phyloP scores from a whole-genome alignment of 2,113 vertebrate species.

The Oncorhynchus mykiss region DNA sequence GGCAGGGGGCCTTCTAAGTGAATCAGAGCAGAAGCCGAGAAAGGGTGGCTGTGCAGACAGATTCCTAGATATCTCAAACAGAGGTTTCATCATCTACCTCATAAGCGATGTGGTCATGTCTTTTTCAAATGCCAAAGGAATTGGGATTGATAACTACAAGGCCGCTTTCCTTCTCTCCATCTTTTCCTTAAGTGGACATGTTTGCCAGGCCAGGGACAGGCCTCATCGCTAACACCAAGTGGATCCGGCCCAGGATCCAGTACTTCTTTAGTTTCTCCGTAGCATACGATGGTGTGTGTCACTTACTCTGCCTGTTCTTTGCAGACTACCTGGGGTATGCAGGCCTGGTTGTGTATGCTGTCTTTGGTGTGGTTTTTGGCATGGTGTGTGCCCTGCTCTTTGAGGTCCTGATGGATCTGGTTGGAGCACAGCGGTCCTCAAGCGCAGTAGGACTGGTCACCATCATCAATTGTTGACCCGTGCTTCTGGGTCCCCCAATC shows the following conservation, averaged over 20 bases:
- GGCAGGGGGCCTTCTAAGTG: too few species aligned
- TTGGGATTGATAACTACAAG: too few species aligned
- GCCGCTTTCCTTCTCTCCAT: constrained; percentile 16
- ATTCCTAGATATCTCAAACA: too few species aligned
- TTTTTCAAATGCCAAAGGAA: too few species aligned
- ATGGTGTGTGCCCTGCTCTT: constrained; percentile 81
- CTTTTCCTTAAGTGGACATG: constrained; percentile 76
- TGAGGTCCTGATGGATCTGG: constrained; percentile 80
- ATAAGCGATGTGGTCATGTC: too few species aligned
- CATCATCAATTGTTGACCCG: constrained; percentile 76
- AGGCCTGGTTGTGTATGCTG: constrained; percentile 65
- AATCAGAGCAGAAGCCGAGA: too few species aligned
- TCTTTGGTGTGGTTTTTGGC: constrained; percentile 75
- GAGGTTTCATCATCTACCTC: too few species aligned
- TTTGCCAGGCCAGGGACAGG: constrained; percentile 72
- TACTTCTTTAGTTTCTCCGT: constrained; percentile 81
- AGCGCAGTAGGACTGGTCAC: constrained; percentile 79
- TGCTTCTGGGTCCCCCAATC: constrained; percentile 79
- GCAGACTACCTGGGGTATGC: constrained; percentile 51
- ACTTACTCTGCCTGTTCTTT: constrained; percentile 78
- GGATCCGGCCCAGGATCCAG: constrained; percentile 77
- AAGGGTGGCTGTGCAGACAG: too few species aligned
- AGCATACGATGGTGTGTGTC: constrained; percentile 73
- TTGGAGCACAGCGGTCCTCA: constrained; percentile 75
- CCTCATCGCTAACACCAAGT: constrained; percentile 74